phyloP scores from a whole-genome alignment of 2,888 invertebrate genomes.

The Linhomoeus sp. region DNA sequence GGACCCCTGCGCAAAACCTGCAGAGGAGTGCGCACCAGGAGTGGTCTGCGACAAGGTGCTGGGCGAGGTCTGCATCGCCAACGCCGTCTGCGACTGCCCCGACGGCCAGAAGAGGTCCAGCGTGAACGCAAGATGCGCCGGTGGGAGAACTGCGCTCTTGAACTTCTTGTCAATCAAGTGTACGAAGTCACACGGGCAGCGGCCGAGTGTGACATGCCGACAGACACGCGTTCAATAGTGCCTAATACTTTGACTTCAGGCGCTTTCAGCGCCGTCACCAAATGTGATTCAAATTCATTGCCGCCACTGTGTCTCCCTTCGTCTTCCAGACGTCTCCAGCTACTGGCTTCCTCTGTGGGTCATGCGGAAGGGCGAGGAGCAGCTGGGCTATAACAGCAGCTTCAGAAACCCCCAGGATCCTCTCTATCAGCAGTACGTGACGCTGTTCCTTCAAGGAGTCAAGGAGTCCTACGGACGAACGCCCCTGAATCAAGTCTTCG shows the following conservation, averaged over 20 bases:
- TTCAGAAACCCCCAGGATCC: constrained; percentile 16
- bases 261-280: too few species aligned
- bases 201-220: too few species aligned
- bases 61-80: constrained; percentile 24
- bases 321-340: neutral
- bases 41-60: constrained; percentile 16
- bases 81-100: constrained; percentile 21
- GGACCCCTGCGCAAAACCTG: constrained; percentile 17
- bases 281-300: too few species aligned
- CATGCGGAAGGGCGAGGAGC: constrained; percentile 14
- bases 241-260: too few species aligned
- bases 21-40: constrained; percentile 18
- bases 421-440: constrained; percentile 14
- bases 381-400: constrained; percentile 16
- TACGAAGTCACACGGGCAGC: neutral
- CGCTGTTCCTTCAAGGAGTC: neutral
- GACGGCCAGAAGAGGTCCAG: constrained; percentile 18
- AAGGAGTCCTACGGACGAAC: neutral
- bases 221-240: too few species aligned
- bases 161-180: constrained; percentile 4
- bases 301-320: too few species aligned
- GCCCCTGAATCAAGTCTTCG: neutral
- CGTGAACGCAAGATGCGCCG: constrained; percentile 15
- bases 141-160: constrained; percentile 15
- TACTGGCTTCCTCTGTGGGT: constrained; percentile 10